Conservation (phyloP, 1,140 invertebrate genomes). For the Metaphire vulgaris region DNA sequence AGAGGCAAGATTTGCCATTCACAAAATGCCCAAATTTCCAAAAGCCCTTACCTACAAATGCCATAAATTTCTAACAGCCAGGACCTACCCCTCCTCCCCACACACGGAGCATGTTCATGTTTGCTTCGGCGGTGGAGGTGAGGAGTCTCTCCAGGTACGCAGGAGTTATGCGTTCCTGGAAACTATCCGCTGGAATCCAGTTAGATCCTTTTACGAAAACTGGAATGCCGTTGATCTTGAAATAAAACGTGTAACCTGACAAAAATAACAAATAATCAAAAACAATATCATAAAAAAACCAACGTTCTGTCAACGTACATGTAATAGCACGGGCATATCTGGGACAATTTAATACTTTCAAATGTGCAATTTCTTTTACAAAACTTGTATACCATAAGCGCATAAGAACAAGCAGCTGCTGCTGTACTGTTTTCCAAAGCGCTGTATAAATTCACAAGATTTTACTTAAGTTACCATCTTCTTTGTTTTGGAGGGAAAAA, state of each 20-base stretch:
- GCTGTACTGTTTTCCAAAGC: no score
- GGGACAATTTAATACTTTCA: not conserved
- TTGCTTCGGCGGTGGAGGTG: constrained; percentile 63
- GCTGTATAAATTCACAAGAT: no score
- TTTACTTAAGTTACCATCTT: no score
- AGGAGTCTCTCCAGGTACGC: constrained; percentile 58
- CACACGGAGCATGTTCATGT: constrained; percentile 90
- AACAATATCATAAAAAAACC: constrained; percentile 12
- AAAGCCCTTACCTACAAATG: no score
- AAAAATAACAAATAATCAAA: constrained; percentile 29
- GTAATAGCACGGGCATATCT: not conserved
- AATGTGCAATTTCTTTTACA: not conserved
- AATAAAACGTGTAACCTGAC: constrained; percentile 75
- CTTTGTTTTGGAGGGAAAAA: no score
- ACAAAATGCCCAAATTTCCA: no score
- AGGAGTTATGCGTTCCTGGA: constrained; percentile 67
- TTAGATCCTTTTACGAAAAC: constrained; percentile 95
- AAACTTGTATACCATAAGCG: no score
- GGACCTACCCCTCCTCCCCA: constrained; percentile 79
- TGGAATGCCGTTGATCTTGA: constrained; percentile 74
- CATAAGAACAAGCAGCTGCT: no score
- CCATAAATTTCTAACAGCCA: no score
- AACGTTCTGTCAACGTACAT: constrained; percentile 10
- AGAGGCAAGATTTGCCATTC: no score
- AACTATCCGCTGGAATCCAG: constrained; percentile 82